A percentile compares a stretch with the other conserved stretches of the same genome.
phyloP scores from a whole-genome alignment of 2,113 vertebrate genomes.

The Pristiophorus japonicus region DNA sequence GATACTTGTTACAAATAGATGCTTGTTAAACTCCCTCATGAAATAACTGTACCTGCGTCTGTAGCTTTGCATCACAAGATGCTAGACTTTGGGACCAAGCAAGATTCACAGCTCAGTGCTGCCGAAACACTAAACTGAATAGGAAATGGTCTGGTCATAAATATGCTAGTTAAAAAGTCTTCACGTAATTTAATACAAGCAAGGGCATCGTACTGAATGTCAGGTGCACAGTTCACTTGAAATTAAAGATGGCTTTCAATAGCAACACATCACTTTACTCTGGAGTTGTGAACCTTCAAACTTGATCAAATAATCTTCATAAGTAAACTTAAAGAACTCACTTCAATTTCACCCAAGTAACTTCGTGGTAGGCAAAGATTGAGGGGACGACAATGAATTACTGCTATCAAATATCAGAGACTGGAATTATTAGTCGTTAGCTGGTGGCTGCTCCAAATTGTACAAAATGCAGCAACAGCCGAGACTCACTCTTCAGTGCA shows the following conservation, averaged over 20 bases:
- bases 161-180: not conserved
- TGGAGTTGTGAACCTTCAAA: not conserved
- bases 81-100: not conserved
- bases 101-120: not conserved
- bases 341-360: not conserved
- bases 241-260: not conserved
- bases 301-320: not conserved
- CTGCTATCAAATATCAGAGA: not conserved
- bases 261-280: not conserved
- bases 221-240: not conserved
- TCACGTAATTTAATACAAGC: not conserved
- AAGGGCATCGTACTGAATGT: not conserved
- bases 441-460: no score
- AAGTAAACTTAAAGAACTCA: not conserved
- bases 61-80: not conserved
- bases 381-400: not conserved
- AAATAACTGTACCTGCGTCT: not conserved
- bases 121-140: not conserved
- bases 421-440: not conserved
- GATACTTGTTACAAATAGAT: not conserved
- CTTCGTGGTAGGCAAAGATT: not conserved
- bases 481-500: not conserved
- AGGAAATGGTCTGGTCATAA: not conserved
- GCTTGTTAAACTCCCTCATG: not conserved
- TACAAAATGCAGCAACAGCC: not conserved